Evolutionary conservation across 2,797 vertebrate species (phyloP).

Genomic region (Arrhamphus sclerolepis): DNA sequence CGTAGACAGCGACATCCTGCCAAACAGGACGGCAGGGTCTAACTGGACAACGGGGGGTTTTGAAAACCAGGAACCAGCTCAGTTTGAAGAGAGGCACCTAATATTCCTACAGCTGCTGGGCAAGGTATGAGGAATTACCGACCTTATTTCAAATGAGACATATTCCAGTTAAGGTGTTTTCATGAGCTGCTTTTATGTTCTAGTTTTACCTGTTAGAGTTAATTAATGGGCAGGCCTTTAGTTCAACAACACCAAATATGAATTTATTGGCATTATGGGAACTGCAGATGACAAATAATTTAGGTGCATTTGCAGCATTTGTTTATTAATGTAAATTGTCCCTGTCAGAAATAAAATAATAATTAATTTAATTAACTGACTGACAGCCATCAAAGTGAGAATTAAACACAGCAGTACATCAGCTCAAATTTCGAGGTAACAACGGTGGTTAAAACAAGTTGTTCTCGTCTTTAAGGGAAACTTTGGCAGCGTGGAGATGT

Average conservation of each 20-base stretch:
- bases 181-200: too few species aligned
- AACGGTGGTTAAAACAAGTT: fast-evolving
- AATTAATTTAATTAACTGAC: too few species aligned
- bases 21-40: slow-evolving; percentile 81
- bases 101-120: slow-evolving; percentile 96
- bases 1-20: slow-evolving; percentile 90
- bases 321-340: too few species aligned
- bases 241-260: too few species aligned
- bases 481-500: slow-evolving; percentile 98
- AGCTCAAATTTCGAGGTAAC: background rate
- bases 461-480: slow-evolving; percentile 84
- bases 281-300: too few species aligned
- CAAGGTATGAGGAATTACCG: slow-evolving; percentile 79
- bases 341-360: too few species aligned
- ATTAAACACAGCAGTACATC: background rate
- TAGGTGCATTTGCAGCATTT: too few species aligned
- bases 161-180: too few species aligned
- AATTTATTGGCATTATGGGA: too few species aligned
- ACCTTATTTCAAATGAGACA: background rate
- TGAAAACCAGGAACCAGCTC: slow-evolving; percentile 89
- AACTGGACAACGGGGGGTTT: slow-evolving; percentile 84
- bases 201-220: too few species aligned
- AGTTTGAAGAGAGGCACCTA: slow-evolving; percentile 96
- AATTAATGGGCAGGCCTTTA: too few species aligned
- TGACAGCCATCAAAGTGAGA: background rate